Percentiles rank a stretch among this genome's conserved stretches.
Conservation (phyloP, 2,113 vertebrate genomes). For the Psephotus haematonotus region DNA sequence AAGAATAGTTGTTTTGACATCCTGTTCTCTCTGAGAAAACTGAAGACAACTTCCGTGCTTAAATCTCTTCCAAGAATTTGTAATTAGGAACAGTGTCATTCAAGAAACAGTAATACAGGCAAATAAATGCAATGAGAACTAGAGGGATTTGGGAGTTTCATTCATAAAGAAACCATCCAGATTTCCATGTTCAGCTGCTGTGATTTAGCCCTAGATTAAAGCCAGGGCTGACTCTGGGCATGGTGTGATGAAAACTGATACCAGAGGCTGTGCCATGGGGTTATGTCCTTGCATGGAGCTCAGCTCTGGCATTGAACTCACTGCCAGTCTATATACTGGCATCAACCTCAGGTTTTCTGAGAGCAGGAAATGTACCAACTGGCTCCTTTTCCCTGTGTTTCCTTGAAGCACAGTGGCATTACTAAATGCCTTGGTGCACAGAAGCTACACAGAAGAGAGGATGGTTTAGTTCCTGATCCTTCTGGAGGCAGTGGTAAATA, state of each 20-base stretch:
- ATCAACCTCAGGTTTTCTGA: not conserved
- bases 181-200: not conserved
- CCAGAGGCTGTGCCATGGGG: not conserved
- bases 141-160: not conserved
- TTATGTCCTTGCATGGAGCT: not conserved
- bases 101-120: not conserved
- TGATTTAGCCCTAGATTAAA: constrained; percentile 5
- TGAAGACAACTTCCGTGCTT: not conserved
- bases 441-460: not conserved
- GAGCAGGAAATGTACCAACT: not conserved
- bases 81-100: constrained; percentile 15
- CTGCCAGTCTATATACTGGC: not conserved
- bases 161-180: constrained; percentile 30
- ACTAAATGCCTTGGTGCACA: not conserved
- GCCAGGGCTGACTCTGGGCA: not conserved
- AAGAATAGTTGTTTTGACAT: not conserved
- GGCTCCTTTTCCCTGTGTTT: not conserved
- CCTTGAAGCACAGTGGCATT: not conserved
- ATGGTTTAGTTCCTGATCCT: not conserved
- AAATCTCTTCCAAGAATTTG: not conserved
- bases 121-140: not conserved
- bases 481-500: not conserved
- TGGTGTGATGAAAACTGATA: constrained; percentile 34
- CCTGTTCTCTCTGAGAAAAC: not conserved
- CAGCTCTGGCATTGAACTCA: not conserved